Evolutionary conservation across 2,797 vertebrate genomes (phyloP), one percentile per base, ranked within the genome.

Genomic region (Pseudopleuronectes americanus): DNA sequence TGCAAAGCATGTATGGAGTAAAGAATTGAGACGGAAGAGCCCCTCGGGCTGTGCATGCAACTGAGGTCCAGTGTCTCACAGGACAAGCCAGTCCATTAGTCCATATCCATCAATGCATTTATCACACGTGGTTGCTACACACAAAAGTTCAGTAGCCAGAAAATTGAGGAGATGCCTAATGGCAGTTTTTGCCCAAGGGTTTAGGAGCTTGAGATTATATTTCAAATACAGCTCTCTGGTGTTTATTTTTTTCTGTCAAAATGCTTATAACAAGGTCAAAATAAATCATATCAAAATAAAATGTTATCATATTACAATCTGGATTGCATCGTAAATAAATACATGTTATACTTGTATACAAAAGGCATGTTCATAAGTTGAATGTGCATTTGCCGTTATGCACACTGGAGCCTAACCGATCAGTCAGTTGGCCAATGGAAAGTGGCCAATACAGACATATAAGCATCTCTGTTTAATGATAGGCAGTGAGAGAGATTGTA

Each of bases 31-130:
- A 83, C 66, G 22, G 23, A 70, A 78, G 52, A 83, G 48, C 36
- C 80, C 92, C 73, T 63, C 19, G 73, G 88, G 91, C 87, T 53
- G 47, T 8, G 71, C 78, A 75, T 73, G 75, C 75, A 70, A 64
- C 41, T 68, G 49, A 82, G 56, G 72, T 76, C 64, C 76, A 68
- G 64, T 24, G 68, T 74, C 85, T 83, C 80, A 82, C 70, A 73
- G 84, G 70, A 87, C 74, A 77, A 21, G 68, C 58, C 14, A 64
- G 69, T 87, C 87, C 86, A 90, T 90, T 88, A 83, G 77, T 86
- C 71, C 63, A 81, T 55, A 79, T 84, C 76, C 79, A 75, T 88
- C 80, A 77, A 77, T 81, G 76, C 76, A 64, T 69, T 64, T 53
- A 31, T 61, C 78, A 67, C 74, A 82, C 77, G 72, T 48, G 57